Evolutionary conservation across 23 tunicate genomes (phyloP).

Genomic region (Diplosoma virens): DNA sequence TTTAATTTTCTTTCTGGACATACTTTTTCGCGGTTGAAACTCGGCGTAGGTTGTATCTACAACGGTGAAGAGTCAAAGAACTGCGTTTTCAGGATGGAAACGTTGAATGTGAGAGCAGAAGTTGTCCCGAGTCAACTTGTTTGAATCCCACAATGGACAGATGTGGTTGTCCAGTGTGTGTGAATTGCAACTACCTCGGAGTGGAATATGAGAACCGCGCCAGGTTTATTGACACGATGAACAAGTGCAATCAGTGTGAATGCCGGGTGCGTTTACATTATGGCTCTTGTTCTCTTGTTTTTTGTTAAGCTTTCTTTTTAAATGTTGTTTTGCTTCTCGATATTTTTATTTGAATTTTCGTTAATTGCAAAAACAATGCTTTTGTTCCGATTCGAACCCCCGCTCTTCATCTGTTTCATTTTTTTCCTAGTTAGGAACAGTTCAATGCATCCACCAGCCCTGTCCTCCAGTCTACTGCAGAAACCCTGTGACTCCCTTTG

Average conservation of each 20-base stretch:
- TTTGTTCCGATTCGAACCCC: no score
- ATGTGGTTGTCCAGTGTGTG: conserved; percentile 73
- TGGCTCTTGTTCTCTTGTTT: not conserved
- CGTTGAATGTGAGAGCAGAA: conserved; percentile 54
- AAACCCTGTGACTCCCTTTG: conserved; percentile 48
- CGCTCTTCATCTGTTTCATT: no score
- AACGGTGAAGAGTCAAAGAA: no score
- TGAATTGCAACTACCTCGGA: conserved; percentile 61
- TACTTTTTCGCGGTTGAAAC: no score
- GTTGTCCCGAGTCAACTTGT: conserved; percentile 35
- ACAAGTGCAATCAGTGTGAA: conserved; percentile 76
- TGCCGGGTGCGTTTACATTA: conserved; percentile 39
- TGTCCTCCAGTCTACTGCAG: conserved; percentile 54
- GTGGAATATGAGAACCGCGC: conserved; percentile 52
- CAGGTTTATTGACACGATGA: conserved; percentile 54
- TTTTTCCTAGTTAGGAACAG: conserved; percentile 59
- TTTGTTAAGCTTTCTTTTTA: not conserved
- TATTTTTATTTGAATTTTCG: not conserved
- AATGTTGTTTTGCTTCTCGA: not conserved
- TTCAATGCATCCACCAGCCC: conserved; percentile 45
- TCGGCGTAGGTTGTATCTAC: not conserved
- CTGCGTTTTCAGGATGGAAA: conserved; percentile 69
- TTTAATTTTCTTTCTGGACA: no score
- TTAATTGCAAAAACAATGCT: no score
- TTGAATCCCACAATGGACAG: conserved; percentile 45